These are phyloP conservation scores for Mesodorylaimus sp. DNA, from an alignment of 2,888 invertebrate species.

Conservation along the genomic window DNA sequence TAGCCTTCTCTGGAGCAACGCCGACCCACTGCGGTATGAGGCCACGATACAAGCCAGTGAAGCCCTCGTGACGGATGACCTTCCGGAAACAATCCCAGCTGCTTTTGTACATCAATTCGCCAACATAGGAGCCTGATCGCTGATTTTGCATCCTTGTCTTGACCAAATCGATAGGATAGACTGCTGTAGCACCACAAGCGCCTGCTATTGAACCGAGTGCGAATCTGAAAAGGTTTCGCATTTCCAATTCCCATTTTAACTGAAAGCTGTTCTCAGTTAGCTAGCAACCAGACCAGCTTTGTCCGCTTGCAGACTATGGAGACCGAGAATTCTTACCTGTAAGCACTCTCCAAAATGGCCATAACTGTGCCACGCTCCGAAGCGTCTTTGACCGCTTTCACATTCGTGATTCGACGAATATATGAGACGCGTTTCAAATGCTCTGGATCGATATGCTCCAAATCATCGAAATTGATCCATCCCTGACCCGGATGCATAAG, in stretches of 20 bases:
- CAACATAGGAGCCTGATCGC: slow-evolving; percentile 77
- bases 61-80: slow-evolving; percentile 50
- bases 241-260: too few species aligned
- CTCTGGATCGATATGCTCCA: slow-evolving; percentile 29
- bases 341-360: slow-evolving; percentile 72
- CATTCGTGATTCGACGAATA: slow-evolving; percentile 23
- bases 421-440: slow-evolving; percentile 25
- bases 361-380: slow-evolving; percentile 64
- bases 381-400: slow-evolving; percentile 47
- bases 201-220: slow-evolving; percentile 27
- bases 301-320: too few species aligned
- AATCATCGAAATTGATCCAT: slow-evolving; percentile 20
- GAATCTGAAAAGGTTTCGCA: slow-evolving; percentile 20
- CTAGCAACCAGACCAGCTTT: too few species aligned
- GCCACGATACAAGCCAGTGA: slow-evolving; percentile 34
- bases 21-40: slow-evolving; percentile 88
- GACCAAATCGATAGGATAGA: slow-evolving; percentile 89
- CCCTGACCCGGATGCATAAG: slow-evolving; percentile 69
- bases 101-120: slow-evolving; percentile 55
- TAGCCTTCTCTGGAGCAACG: slow-evolving; percentile 97
- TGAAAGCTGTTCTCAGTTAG: too few species aligned
- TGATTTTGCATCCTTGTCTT: slow-evolving; percentile 99
- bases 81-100: slow-evolving; percentile 86
- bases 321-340: slow-evolving; percentile 47
- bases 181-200: slow-evolving; percentile 93